Conservation (phyloP, 2,113 vertebrate species). For the Tragelaphus imberbis region DNA sequence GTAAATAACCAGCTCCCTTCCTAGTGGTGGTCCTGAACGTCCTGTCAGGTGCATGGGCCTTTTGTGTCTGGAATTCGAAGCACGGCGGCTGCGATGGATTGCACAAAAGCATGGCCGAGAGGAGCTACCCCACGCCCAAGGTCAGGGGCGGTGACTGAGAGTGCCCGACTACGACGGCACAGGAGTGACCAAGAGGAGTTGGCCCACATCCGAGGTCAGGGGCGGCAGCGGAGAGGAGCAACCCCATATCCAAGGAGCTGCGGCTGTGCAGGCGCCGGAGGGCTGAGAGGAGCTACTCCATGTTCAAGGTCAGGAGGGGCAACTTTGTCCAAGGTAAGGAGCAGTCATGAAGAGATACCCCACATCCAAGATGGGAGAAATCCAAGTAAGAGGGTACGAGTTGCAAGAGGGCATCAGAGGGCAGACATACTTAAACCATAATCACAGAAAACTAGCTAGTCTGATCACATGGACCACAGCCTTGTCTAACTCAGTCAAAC, state of each 20-base stretch:
- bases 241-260: not conserved
- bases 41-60: not conserved
- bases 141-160: too few relatives aligned
- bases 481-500: not conserved
- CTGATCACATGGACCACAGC: not conserved
- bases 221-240: accelerated
- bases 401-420: too few relatives aligned
- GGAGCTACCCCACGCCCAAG: not conserved
- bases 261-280: accelerated
- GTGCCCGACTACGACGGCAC: too few relatives aligned
- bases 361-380: not conserved
- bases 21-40: not conserved
- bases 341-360: too few relatives aligned
- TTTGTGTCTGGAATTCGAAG: not conserved
- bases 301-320: not conserved
- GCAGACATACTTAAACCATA: not conserved
- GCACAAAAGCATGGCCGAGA: not conserved
- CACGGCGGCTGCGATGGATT: accelerated
- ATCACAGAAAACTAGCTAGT: not conserved
- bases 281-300: not conserved
- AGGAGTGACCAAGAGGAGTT: too few relatives aligned
- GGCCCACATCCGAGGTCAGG: too few relatives aligned
- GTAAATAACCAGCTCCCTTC: not conserved
- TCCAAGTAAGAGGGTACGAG: not conserved
- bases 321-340: too few relatives aligned